Evolutionary conservation across 2,113 vertebrate species (phyloP), one percentile per base, ranked within the genome.

Genomic region (Pangasianodon gigas): DNA sequence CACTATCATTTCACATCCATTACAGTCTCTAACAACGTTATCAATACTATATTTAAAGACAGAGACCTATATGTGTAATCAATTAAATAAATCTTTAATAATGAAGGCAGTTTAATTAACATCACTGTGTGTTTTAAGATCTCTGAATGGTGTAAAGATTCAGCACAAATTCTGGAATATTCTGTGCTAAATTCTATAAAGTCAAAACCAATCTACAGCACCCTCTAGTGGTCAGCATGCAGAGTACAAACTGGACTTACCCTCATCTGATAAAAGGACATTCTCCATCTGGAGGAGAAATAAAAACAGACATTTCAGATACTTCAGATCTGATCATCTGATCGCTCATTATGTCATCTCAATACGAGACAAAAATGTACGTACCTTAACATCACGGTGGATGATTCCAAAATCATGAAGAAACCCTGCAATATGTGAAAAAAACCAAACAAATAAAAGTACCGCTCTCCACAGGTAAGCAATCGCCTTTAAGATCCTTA

Each of bases 351-450:
- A 11, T 9, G 71, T 75, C 71, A 79, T 51, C 41, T 77, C 14
- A n/a, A 74, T 6, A 16, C 6, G 9, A 71, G 5, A 67, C 4
- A n/a, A 37, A 51, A 56, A 89, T 32, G 32, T 44, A 7, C 16
- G 75, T 75, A 99, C 98, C 97, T 99, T 99, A 74, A 99, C 94
- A 0, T 99, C 98, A 91, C 98, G 96, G 92, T 99, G 98, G 85
- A 99, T 96, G 87, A 98, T 96, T 8, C 97, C 98, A 95, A 98
- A 93, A 92, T 98, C 97, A 3, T 99, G 98, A 74, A 99, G 96
- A 92, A 98, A 99, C 8, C 97, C 98, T 99, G 93, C 14, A 87
- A 90, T 9, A n/a, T n/a, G 29, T n/a, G 48, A 13, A 1, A 51
- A 9, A 65, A 69, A 29, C 9, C 9, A 7, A 58, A 46, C 8